Evolutionary conservation across 2,797 vertebrate genomes (phyloP).

Genomic region (Okamejei kenojei): DNA sequence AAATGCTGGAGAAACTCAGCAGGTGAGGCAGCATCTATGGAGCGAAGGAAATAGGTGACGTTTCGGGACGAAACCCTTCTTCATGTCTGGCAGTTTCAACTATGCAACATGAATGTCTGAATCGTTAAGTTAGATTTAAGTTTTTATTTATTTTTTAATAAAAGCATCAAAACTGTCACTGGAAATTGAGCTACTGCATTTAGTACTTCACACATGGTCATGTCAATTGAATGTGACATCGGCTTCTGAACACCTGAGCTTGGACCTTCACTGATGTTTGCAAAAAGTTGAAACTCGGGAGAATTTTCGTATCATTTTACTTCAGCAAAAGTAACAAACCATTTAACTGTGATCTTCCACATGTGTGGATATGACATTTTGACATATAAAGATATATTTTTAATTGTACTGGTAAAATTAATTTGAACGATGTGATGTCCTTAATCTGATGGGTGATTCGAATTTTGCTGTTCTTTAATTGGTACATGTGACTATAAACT

Average conservation of each 20-base stretch:
- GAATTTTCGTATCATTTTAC: neutral
- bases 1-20: too few relatives aligned
- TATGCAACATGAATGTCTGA: neutral
- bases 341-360: neutral
- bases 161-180: neutral
- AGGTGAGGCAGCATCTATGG: too few relatives aligned
- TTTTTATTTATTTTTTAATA: neutral
- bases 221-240: neutral
- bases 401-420: neutral
- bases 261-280: neutral
- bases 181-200: neutral
- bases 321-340: neutral
- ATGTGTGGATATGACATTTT: neutral
- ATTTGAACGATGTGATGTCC: neutral
- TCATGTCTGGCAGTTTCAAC: neutral
- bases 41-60: too few relatives aligned
- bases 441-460: neutral
- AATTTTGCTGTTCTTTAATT: too few relatives aligned
- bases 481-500: too few relatives aligned
- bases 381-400: too few relatives aligned
- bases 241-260: neutral
- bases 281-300: neutral
- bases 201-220: neutral
- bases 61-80: too few relatives aligned
- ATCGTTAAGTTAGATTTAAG: neutral